These are phyloP conservation scores for Notodonta dromedarius DNA, from an alignment of 2,888 invertebrate species.

Conservation along the genomic window DNA sequence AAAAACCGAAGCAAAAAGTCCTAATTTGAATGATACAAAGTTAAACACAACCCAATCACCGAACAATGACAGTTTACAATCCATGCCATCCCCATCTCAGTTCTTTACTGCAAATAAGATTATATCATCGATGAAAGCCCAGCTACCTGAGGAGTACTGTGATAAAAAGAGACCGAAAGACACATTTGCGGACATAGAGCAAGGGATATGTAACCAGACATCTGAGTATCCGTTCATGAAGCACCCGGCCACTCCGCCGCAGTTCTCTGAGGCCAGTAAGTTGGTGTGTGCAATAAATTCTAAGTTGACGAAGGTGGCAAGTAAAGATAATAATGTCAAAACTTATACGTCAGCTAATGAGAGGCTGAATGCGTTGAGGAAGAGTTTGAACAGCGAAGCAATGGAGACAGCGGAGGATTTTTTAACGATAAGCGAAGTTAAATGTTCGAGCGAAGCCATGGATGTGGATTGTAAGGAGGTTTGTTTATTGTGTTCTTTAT, in stretches of 20 bases:
- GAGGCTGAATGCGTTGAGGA: slow-evolving; percentile 57
- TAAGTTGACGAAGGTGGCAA: slow-evolving; percentile 59
- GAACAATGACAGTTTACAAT: slow-evolving; percentile 65
- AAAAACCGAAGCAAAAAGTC: slow-evolving; percentile 56
- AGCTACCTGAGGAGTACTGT: slow-evolving; percentile 69
- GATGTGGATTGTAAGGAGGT: slow-evolving; percentile 71
- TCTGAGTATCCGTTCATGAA: slow-evolving; percentile 73
- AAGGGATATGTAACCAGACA: slow-evolving; percentile 73
- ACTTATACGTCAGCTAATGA: slow-evolving; percentile 58
- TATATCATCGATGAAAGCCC: slow-evolving; percentile 77
- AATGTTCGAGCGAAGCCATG: slow-evolving; percentile 58
- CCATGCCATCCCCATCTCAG: slow-evolving; percentile 71
- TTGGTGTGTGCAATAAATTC: slow-evolving; percentile 76
- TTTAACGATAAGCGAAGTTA: slow-evolving; percentile 32
- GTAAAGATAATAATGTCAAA: slow-evolving; percentile 45
- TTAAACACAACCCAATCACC: slow-evolving; percentile 58
- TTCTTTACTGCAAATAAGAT: slow-evolving; percentile 78
- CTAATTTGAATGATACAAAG: slow-evolving; percentile 55
- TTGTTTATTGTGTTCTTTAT: slow-evolving; percentile 16
- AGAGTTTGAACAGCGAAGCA: slow-evolving; percentile 53
- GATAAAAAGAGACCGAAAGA: slow-evolving; percentile 66
- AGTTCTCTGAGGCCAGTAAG: slow-evolving; percentile 77
- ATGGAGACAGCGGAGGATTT: slow-evolving; percentile 38
- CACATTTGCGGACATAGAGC: slow-evolving; percentile 76
- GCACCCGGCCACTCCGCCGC: slow-evolving; percentile 76